phyloP scores from a whole-genome alignment of 2,888 invertebrate species.

The Tiliacea citrago region DNA sequence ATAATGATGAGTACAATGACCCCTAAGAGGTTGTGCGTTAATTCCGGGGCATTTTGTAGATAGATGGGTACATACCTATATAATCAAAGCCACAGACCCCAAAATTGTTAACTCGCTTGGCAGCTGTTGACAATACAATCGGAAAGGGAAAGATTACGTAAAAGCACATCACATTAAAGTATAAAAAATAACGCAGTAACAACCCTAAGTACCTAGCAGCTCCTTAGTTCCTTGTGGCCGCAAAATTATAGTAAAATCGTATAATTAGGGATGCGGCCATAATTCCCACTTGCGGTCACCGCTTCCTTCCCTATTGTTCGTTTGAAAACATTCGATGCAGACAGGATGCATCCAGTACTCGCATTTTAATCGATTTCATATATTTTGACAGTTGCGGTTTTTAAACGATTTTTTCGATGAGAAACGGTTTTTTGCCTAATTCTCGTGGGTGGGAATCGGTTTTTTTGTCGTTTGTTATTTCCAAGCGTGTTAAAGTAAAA shows the following conservation, averaged over 20 bases:
- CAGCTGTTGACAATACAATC: conserved; percentile 24
- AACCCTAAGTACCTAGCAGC: conserved; percentile 55
- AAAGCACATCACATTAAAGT: not conserved
- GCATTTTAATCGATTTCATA: conserved; percentile 86
- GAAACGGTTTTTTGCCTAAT: conserved; percentile 73
- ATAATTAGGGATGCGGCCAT: conserved; percentile 86
- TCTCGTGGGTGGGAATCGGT: conserved; percentile 64
- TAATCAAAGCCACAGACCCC: not conserved
- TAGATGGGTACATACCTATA: not conserved
- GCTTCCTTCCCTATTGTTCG: conserved; percentile 88
- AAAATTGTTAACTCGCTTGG: not conserved
- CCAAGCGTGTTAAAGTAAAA: not conserved
- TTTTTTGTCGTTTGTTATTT: conserved; percentile 38
- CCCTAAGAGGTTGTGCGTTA: too few relatives aligned
- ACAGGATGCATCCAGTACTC: conserved; percentile 77
- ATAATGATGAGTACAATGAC: too few relatives aligned
- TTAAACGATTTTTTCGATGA: conserved; percentile 74
- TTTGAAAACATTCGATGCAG: conserved; percentile 73
- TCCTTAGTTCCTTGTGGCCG: conserved; percentile 76
- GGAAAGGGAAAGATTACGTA: conserved; percentile 5
- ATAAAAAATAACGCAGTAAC: conserved; percentile 13
- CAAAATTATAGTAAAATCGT: conserved; percentile 88
- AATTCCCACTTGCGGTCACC: conserved; percentile 87
- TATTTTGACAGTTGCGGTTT: conserved; percentile 88
- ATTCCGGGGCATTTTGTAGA: not conserved